phyloP scores from a whole-genome alignment of 2,113 vertebrate genomes.

The Cricetomys ansorgei region DNA sequence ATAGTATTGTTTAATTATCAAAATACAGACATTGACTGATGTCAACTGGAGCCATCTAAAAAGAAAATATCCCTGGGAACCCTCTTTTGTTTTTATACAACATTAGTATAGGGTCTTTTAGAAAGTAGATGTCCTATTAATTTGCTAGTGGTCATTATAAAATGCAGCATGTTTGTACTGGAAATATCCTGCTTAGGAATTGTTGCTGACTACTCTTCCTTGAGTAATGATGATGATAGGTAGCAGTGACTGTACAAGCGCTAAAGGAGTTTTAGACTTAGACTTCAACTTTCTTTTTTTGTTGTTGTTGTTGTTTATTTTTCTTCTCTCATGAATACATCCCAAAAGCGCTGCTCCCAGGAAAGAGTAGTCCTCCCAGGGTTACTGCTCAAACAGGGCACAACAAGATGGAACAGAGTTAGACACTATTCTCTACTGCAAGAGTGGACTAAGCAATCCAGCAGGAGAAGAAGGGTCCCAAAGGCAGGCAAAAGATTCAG shows the following conservation, averaged over 20 bases:
- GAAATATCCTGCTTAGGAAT: not conserved
- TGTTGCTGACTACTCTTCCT: not conserved
- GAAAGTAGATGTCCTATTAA: not conserved
- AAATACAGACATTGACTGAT: not conserved
- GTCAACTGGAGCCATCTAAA: not conserved
- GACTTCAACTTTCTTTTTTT: too few species aligned
- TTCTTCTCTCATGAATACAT: too few species aligned
- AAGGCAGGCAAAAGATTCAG: too few species aligned
- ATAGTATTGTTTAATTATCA: slow-evolving; percentile 33
- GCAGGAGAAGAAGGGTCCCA: too few species aligned
- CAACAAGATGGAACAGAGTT: too few species aligned
- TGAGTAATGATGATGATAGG: not conserved
- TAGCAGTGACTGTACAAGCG: not conserved
- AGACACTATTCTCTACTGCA: too few species aligned
- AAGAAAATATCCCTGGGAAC: not conserved
- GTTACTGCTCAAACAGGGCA: too few species aligned
- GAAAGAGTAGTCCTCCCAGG: too few species aligned
- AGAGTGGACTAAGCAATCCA: too few species aligned
- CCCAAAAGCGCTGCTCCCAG: too few species aligned
- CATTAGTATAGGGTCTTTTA: slow-evolving; percentile 21
- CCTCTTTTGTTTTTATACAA: slow-evolving; percentile 28
- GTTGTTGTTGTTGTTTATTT: too few species aligned
- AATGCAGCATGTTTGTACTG: not conserved
- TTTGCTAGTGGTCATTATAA: slow-evolving; percentile 3
- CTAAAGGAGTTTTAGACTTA: not conserved